Percentiles rank a stretch among this genome's conserved stretches.
phyloP scores from a whole-genome alignment of 1,140 invertebrate genomes.

The Teleogryllus occipitalis region DNA sequence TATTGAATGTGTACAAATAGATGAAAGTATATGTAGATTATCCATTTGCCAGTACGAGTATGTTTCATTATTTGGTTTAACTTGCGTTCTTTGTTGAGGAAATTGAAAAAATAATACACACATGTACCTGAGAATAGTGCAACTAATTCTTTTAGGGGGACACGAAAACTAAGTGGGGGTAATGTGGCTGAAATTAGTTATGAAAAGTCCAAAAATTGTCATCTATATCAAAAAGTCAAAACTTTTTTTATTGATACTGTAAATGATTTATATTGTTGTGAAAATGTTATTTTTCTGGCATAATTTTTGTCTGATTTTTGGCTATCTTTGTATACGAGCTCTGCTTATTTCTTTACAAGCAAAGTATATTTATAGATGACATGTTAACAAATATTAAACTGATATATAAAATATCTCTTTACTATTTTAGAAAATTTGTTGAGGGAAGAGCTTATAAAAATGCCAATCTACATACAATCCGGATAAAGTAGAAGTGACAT shows the following conservation, averaged over 20 bases:
- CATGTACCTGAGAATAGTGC: constrained; percentile 1
- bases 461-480: too few species aligned
- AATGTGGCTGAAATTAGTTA: too few species aligned
- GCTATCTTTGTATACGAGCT: too few species aligned
- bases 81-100: background rate
- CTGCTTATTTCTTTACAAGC: too few species aligned
- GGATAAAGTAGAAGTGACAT: too few species aligned
- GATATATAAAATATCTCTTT: too few species aligned
- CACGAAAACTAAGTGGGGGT: background rate
- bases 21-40: background rate
- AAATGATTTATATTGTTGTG: background rate
- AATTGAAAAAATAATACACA: background rate
- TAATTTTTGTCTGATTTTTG: too few species aligned
- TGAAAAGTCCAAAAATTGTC: background rate
- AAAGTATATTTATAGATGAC: too few species aligned
- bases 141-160: background rate
- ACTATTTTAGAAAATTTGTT: background rate
- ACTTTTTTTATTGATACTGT: background rate
- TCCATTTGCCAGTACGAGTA: background rate
- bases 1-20: background rate
- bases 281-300: too few species aligned
- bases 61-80: background rate
- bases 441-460: background rate
- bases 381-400: too few species aligned
- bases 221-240: background rate